Base-by-base conservation (phyloP, 1,140 invertebrate species). In the Caligus rogercresseyi region DNA sequence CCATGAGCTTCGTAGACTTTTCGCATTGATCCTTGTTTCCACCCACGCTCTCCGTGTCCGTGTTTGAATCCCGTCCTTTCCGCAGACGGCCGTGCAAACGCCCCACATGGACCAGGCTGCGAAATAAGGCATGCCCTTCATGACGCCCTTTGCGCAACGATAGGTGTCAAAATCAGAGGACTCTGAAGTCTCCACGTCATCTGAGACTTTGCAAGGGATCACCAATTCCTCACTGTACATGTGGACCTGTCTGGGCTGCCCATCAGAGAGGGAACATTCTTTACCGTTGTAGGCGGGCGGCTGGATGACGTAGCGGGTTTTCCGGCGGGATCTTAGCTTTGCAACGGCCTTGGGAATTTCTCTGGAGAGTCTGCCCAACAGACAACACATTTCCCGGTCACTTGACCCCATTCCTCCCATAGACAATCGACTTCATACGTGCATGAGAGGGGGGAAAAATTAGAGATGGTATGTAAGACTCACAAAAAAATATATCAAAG, bases 1-100 rank as follows among this genome's bases (percentile, higher is more conserved):
- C 7, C n/a, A 11, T 43, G 31, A 43, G n/a, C n/a, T 43, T 43
- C 7, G 31, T 43, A 43, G 7, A 43, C 7, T 7, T 11, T 43
- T 43, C 31, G n/a, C 31, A 43, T 43, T 43, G 7, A 7, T 43
- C n/a, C n/a, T 7, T 11, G 31, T 7, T 11, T 7, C 31, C 31
- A 11, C 31, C 31, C 7, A 43, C 31, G 31, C 31, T 11, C 7
- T 11, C 31, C 31, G 31, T 11, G 31, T 43, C n/a, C 31, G 7
- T 43, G 7, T 43, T 43, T 43, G 31, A 43, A 43, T 43, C n/a
- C 31, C 63, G 0, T 87, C 87, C 14, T 83, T 77, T 16, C 86
- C 83, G 83, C 31, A 78, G 3, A 73, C 73, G 11, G 70, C 67
- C 1, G 72, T 72, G 64, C 74, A 76, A 26, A 67, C 67, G 13